Base-by-base conservation (phyloP, 2,797 vertebrate species). In the Myotis myotis region DNA sequence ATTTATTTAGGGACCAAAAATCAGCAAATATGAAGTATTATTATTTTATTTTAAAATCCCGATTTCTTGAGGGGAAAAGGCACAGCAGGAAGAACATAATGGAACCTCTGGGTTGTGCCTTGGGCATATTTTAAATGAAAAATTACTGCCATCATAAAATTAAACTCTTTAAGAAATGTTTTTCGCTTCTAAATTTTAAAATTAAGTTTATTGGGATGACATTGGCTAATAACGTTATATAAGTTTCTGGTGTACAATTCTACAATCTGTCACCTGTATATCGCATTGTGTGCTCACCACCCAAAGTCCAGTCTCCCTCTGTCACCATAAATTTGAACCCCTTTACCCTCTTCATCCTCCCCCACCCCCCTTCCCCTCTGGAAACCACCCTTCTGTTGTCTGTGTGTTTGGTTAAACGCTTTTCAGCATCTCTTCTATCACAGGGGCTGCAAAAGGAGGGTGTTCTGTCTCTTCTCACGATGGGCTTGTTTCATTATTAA, bases 41-140 rank as follows among this genome's bases (percentile, higher is more conserved):
- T 62, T 33, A 85, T 47, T 89, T 80, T 33, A 47, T 60, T 93
- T 89, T 70, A 89, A 94, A 95, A 57, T 78, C 41, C 4, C 10
- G 41, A 87, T n/a, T 71, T 85, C 66, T 72, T 30, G 13, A 74
- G 23, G 74, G 44, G 33, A 51, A 49, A 78, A 71, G 19, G 6
- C 1, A 1, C 12, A 79, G 28, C 30, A 78, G 36, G 64, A 82
- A 93, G 84, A 74, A 94, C 86, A 33, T 60, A 51, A 75, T 3
- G 71, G 64, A 84, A 36, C 7, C 19, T 64, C 22, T 78, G 44
- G 53, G 19, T 85, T 44, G 30, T 2, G 28, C 12, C 41, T 41
- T 60, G 10, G 10, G 47, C 93, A 30, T 60, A 85, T 70, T 93
- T 68, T 87, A 82, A 47, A 44, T 53, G 60, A 83, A 80, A 94